Conservation (phyloP, 2,113 vertebrate genomes). For the Epinephelus lanceolatus region DNA sequence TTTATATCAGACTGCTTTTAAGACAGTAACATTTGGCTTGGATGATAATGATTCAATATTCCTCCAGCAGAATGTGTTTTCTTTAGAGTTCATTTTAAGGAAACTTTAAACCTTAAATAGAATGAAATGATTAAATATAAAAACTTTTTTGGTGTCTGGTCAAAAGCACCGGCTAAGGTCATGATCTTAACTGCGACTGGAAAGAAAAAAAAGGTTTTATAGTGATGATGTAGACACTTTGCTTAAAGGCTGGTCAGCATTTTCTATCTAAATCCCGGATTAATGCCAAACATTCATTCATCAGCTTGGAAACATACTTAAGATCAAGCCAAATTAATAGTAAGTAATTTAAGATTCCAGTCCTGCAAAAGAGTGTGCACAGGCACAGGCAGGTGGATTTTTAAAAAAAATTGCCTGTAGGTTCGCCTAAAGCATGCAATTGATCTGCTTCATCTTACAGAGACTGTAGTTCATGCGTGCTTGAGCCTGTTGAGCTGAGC, state of each 20-base stretch:
- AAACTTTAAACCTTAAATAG: neutral
- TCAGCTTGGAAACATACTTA: neutral
- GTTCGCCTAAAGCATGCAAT: neutral
- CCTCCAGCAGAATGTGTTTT: neutral
- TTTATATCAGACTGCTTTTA: neutral
- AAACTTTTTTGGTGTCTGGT: neutral
- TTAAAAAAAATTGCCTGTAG: neutral
- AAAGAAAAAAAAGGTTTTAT: neutral
- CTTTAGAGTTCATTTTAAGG: neutral
- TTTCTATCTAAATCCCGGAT: neutral
- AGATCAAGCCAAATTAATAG: neutral
- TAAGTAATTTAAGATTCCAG: neutral
- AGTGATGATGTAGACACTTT: neutral
- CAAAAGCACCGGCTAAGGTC: too few relatives aligned
- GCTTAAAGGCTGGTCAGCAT: neutral
- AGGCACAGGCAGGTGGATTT: neutral
- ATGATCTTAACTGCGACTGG: neutral
- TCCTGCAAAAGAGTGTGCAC: neutral
- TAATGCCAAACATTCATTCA: neutral
- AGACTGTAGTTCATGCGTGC: neutral
- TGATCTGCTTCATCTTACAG: neutral
- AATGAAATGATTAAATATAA: neutral
- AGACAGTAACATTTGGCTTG: neutral
- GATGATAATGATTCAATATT: neutral
- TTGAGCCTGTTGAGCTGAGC: conserved; percentile 14